These are phyloP conservation scores for Amblyopsis rosae DNA, from an alignment of 2,113 vertebrate genomes.

Conservation along the genomic window DNA sequence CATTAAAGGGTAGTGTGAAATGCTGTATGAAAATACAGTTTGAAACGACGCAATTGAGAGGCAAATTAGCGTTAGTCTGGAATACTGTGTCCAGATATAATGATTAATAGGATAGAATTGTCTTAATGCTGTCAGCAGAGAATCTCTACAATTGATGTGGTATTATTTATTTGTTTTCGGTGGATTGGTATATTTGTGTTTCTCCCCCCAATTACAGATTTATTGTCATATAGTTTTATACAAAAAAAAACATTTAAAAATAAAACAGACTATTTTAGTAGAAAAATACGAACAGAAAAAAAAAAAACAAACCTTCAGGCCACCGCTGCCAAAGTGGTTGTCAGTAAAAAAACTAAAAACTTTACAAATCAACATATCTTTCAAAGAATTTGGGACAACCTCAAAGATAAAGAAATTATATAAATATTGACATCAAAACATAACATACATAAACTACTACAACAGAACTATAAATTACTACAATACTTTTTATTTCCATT, in stretches of 20 bases:
- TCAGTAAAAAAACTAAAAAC: constrained; percentile 2
- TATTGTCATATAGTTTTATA: background rate
- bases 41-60: constrained; percentile 43
- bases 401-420: constrained; percentile 17
- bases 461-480: too few species aligned
- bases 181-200: background rate
- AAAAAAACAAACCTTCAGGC: background rate
- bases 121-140: constrained; percentile 36
- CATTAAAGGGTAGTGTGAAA: constrained; percentile 46
- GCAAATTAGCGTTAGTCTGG: constrained; percentile 31
- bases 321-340: background rate
- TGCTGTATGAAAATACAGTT: constrained; percentile 44
- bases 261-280: background rate
- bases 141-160: background rate
- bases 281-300: background rate
- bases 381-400: constrained; percentile 24
- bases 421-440: constrained; percentile 20
- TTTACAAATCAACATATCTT: constrained; percentile 1
- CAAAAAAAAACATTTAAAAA: background rate
- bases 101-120: constrained; percentile 52
- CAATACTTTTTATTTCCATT: too few species aligned
- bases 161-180: constrained; percentile 1
- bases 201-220: background rate
- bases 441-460: too few species aligned
- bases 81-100: constrained; percentile 28